Evolutionary conservation across 37 sponge, comb jelly and placozoan genomes (phyloP), one percentile per base, ranked within the genome.

Genomic region (Oopsacas minuta): DNA sequence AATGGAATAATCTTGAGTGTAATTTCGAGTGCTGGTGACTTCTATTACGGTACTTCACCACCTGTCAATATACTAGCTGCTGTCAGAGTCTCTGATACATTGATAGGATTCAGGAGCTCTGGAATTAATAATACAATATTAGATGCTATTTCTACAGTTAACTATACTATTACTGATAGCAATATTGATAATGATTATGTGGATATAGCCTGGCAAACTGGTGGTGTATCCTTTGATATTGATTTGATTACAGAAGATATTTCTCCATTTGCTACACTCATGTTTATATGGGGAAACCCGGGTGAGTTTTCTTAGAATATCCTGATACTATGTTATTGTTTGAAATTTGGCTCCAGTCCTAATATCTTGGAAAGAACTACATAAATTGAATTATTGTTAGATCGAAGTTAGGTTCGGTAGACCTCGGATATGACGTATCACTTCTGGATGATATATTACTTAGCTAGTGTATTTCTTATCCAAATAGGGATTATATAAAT

Each of bases 131-230:
- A 3, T n/a, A 32, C 75, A 20, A 61, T 61, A 25, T 3, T 61
- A 25, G 75, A 61, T 12, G 30, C 75, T 25, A 3, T 61, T 5
- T 61, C 75, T 3, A 25, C 75, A 25, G 75, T 61, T 10, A 10
- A 12, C 20, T 61, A 61, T 61, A n/a, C 5, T n/a, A 12, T 61
- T 3, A 32, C 75, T 34, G 28, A 61, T n/a, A 61, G 30, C 75
- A 3, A 20, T 61, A 61, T n/a, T 10, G 28, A 61, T 61, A n/a
- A 12, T 25, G 30, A 61, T 20, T 61, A 61, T 61, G 75, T 61
- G 30, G 75, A 61, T 61, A n/a, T 61, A n/a, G 75, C 75, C 28
- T 61, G 75, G 75, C 7, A 61, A 12, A 61, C 75, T 61, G 75
- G 75, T 32, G 75, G 75, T 61, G 75, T 61, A 5, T 25, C 75